A percentile compares a stretch with the other conserved stretches of the same genome.
These are phyloP conservation scores for Riptortus pedestris DNA, from an alignment of 1,140 invertebrate genomes.

Conservation along the genomic window DNA sequence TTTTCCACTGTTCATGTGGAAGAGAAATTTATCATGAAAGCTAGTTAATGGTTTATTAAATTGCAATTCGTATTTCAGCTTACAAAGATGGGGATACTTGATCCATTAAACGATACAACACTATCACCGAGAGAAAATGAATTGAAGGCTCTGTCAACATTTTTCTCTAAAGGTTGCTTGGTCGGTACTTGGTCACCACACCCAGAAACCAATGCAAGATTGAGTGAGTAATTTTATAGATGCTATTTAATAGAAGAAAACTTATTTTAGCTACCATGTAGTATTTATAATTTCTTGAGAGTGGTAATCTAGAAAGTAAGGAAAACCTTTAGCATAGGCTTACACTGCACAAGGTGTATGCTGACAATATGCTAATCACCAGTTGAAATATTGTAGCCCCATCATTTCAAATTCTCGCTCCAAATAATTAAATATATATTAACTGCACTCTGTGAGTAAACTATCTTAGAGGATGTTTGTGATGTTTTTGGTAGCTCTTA, in stretches of 20 bases:
- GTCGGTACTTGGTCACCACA: slow-evolving; percentile 70
- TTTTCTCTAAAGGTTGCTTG: slow-evolving; percentile 64
- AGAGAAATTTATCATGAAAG: too few species aligned
- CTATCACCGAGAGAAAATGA: slow-evolving; percentile 65
- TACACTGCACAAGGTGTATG: too few species aligned
- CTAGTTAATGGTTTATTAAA: too few species aligned
- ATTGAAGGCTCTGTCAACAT: slow-evolving; percentile 53
- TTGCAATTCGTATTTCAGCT: too few species aligned
- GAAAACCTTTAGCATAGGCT: too few species aligned
- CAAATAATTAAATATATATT: too few species aligned
- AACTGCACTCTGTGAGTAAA: too few species aligned
- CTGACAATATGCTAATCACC: not conserved
- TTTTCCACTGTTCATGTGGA: too few species aligned
- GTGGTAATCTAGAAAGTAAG: not conserved
- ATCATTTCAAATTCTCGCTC: too few species aligned
- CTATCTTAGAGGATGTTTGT: too few species aligned
- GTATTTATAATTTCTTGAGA: not conserved
- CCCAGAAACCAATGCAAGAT: slow-evolving; percentile 48
- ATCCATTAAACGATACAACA: slow-evolving; percentile 50
- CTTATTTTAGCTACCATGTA: not conserved
- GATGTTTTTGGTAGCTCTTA: too few species aligned
- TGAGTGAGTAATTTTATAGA: slow-evolving; percentile 54
- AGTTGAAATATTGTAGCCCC: too few species aligned
- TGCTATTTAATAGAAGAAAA: not conserved
- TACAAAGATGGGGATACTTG: slow-evolving; percentile 53